phyloP scores from a whole-genome alignment of 1,140 invertebrate species.

The Chrysomallon squamiferum region DNA sequence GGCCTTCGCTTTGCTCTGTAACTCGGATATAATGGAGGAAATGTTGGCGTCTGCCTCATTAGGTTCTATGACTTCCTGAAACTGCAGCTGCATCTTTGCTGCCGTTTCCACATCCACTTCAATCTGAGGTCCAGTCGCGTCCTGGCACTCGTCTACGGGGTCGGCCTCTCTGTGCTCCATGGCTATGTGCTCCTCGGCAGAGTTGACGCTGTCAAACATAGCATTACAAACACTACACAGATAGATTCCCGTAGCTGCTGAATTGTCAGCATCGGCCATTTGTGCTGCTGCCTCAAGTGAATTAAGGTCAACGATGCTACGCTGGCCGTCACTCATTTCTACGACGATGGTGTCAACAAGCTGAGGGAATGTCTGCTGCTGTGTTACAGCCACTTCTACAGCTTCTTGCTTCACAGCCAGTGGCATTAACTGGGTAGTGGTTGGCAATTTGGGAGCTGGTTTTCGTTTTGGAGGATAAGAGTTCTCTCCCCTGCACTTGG shows the following conservation, averaged over 20 bases:
- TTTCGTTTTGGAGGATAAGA: not conserved
- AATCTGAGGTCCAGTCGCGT: not conserved
- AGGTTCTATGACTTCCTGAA: not conserved
- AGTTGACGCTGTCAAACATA: slow-evolving; percentile 2
- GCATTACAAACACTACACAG: slow-evolving; percentile 7
- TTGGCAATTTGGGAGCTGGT: not conserved
- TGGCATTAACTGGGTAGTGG: not conserved
- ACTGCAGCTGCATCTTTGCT: not conserved
- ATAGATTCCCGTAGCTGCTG: slow-evolving; percentile 1
- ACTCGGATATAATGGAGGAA: not conserved
- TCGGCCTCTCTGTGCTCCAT: not conserved
- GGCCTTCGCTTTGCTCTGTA: not conserved
- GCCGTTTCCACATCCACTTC: not conserved
- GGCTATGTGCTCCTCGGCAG: slow-evolving; percentile 1
- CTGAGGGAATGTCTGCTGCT: slow-evolving; percentile 1
- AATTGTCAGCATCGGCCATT: not conserved
- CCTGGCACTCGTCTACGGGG: too few relatives aligned
- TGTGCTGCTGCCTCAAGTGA: not conserved
- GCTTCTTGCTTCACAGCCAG: not conserved
- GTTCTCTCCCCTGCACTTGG: not conserved
- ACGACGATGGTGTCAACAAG: slow-evolving; percentile 1
- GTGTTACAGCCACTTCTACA: not conserved
- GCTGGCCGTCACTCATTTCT: slow-evolving; percentile 1
- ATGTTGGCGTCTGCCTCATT: slow-evolving; percentile 4
- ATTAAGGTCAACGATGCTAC: slow-evolving; percentile 2